phyloP scores from a whole-genome alignment of 2,797 vertebrate species.

The Allobates femoralis region DNA sequence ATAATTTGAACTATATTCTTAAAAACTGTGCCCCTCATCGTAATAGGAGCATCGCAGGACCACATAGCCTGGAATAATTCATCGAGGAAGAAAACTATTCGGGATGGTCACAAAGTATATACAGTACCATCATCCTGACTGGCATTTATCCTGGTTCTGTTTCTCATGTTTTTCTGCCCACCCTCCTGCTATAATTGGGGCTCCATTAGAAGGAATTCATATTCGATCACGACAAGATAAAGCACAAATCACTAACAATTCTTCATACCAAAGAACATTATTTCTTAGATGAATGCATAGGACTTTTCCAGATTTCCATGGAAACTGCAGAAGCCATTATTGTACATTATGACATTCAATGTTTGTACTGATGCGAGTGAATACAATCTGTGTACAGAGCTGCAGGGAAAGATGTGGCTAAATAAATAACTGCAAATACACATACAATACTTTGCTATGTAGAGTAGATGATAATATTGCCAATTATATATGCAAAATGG shows the following conservation, averaged over 20 bases:
- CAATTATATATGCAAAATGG: background rate
- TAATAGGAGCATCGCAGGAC: background rate
- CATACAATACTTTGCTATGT: background rate
- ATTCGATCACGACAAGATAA: background rate
- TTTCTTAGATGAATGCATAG: conserved; percentile 4
- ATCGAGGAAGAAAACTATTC: background rate
- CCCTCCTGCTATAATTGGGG: background rate
- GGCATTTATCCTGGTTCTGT: background rate
- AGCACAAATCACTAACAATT: conserved; percentile 3
- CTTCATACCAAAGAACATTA: background rate
- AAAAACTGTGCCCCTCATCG: background rate
- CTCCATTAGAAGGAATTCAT: background rate
- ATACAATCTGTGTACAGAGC: background rate
- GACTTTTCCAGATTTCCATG: conserved; percentile 20
- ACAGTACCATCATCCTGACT: background rate
- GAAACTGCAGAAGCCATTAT: conserved; percentile 37
- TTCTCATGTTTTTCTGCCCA: background rate
- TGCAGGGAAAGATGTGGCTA: background rate
- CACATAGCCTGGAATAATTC: background rate
- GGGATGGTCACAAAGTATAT: background rate
- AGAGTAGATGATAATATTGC: background rate
- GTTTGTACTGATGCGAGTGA: background rate
- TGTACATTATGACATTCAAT: conserved; percentile 7
- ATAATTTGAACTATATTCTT: background rate
- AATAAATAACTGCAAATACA: background rate